Base-by-base conservation (phyloP, 2,797 vertebrate species). In the Manis javanica region DNA sequence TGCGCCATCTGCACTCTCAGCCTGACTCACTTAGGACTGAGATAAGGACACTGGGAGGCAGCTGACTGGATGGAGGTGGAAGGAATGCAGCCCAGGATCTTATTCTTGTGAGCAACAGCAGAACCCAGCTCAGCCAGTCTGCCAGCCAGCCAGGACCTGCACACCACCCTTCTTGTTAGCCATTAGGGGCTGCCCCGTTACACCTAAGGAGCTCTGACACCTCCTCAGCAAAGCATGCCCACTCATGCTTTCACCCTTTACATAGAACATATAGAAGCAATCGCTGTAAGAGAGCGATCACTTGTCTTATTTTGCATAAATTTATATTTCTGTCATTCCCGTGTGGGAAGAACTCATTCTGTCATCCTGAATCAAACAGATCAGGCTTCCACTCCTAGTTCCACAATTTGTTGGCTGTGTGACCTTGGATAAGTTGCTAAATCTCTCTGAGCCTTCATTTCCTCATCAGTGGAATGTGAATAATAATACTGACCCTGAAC, bases 51-150 rank as follows among this genome's bases (percentile, higher is more conserved):
- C 0, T 7, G 19, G 12, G 16, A 85, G 79, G 7, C 16, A 69
- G 57, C 29, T 66, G 46, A 7, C 15, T 87, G 37, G 10, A 18
- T 51, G 49, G 55, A 49, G 26, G 3, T n/a, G 10, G 34, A 37
- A 14, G 31, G 55, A 75, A 14, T 86, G 29, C n/a, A 53, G 64
- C 4, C 2, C 12, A 24, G 24, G 31, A 49, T 24, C 16, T 46
- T 46, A 29, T 19, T 89, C 31, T 42, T 9, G 0, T 31, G 10
- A 83, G 31, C 63, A 57, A 53, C 71, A 9, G 7, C 0, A 1
- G 3, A 26, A n/a, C 31, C 57, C 2, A 8, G 26, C 1, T 19
- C n/a, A 9, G 0, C 46, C 29, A 14, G 31, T 19, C 26, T 7
- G 14, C 29, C 51, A 3, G 49, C 26, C 46, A 13, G 9, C 19